Base-by-base conservation (phyloP, 2,797 vertebrate genomes). In the Alauda arvensis region DNA sequence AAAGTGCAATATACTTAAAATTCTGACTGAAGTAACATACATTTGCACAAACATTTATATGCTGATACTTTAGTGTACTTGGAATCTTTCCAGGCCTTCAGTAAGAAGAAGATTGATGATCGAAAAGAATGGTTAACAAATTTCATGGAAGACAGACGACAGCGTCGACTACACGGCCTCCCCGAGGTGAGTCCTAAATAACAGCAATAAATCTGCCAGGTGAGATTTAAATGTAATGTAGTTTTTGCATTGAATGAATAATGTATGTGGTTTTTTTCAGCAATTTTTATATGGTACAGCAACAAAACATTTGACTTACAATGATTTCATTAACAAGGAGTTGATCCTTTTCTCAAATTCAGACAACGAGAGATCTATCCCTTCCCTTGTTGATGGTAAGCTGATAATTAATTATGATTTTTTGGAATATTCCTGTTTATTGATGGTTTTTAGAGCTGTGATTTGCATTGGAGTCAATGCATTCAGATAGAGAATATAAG, bases 271-370 rank as follows among this genome's bases (percentile, higher is more conserved):
- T 90, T 93, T 96, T 83, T 96, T 91, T 48, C 96, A 99, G 99
- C 98, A 99, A 99, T 99, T 97, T 96, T 96, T 99, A 28, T 99
- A 99, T 92, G 99, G 99, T 79, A 99, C 97, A 68, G 97, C 98
- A 87, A 98, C 98, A 79, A 98, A 97, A 49, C 98, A 99, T 96
- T 98, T 99, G 92, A 99, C 98, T 83, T 99, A 99, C 95, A 99
- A 99, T 72, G 99, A 99, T 95, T 99, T 99, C 96, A 99, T 99
- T 97, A 99, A 99, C 96, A 99, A 99, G 95, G 99, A 99, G 94
- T 97, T 99, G 94, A 99, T 99, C 93, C 97, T 99, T 45, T 99
- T 99, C 96, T 99, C 99, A 91, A 99, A 99, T 96, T 99, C 99
- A 14, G 99, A 99, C 97, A 99, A 99, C 2, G 99, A 99, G 96